Conservation (phyloP, 2,888 invertebrate species). For the Taphrorychus bicolor region DNA sequence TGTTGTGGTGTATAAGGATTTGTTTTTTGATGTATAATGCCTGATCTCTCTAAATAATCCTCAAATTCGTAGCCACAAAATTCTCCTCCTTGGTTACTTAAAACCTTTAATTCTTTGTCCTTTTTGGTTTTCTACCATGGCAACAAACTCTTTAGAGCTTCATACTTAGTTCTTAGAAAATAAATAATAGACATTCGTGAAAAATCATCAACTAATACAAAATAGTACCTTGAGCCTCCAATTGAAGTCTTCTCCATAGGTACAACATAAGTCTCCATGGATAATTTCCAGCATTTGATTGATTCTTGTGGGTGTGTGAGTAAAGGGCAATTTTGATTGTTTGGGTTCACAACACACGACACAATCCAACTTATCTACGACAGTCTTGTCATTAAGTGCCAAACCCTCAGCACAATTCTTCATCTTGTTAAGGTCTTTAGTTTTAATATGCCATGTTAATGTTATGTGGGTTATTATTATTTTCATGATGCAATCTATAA, state of each 20-base stretch:
- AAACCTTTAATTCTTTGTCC: too few relatives aligned
- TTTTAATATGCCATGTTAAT: background rate
- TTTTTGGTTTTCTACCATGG: too few relatives aligned
- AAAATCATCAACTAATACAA: background rate
- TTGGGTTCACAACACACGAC: background rate
- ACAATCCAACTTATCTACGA: background rate
- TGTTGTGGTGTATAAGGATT: too few relatives aligned
- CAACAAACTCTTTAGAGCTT: background rate
- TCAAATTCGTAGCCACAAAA: too few relatives aligned
- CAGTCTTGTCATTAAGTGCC: background rate
- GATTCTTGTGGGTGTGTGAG: constrained; percentile 36
- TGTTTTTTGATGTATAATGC: too few relatives aligned
- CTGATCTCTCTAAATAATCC: too few relatives aligned
- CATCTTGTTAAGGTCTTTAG: background rate
- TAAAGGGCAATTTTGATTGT: background rate
- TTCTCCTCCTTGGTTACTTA: too few relatives aligned
- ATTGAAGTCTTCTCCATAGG: constrained; percentile 38
- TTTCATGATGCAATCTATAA: too few relatives aligned
- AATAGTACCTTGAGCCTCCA: constrained; percentile 17
- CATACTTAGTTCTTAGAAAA: background rate
- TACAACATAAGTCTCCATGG: constrained; percentile 46
- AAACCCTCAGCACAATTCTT: too few relatives aligned
- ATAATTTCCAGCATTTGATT: constrained; percentile 44
- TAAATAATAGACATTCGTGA: background rate
- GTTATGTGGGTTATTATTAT: too few relatives aligned